phyloP scores from a whole-genome alignment of 2,888 invertebrate genomes.

The Nomada ruficornis region DNA sequence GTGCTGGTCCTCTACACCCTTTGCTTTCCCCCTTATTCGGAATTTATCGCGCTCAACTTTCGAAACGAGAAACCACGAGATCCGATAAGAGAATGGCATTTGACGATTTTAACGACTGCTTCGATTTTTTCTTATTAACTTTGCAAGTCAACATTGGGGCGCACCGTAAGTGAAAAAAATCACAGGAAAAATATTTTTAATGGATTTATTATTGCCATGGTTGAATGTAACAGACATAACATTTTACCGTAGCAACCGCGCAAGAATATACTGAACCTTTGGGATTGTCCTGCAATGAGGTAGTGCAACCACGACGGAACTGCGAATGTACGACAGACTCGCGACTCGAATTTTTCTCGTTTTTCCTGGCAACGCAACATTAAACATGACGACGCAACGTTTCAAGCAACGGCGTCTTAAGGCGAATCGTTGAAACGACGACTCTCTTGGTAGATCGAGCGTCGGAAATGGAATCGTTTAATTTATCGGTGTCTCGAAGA shows the following conservation, averaged over 20 bases:
- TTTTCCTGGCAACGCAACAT: conserved; percentile 9
- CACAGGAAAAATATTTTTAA: conserved; percentile 27
- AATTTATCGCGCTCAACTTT: conserved; percentile 64
- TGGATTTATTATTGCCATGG: conserved; percentile 39
- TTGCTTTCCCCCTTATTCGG: conserved; percentile 41
- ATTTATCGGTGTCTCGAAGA: conserved; percentile 7
- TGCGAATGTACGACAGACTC: background rate
- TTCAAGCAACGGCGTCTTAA: conserved; percentile 3
- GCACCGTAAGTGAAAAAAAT: conserved; percentile 2
- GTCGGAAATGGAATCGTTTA: conserved; percentile 17
- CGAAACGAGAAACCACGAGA: conserved; percentile 45
- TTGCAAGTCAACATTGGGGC: no score
- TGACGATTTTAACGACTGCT: background rate
- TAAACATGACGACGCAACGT: background rate
- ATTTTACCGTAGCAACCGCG: conserved; percentile 35
- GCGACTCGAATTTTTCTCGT: conserved; percentile 4
- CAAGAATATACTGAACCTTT: conserved; percentile 24
- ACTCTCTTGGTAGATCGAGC: conserved; percentile 16
- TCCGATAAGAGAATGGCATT: conserved; percentile 13
- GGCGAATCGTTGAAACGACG: background rate
- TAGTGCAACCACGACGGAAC: conserved; percentile 6
- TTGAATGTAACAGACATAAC: conserved; percentile 47
- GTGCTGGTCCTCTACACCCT: conserved; percentile 15
- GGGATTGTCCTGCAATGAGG: conserved; percentile 23
- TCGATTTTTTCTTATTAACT: no score